Conservation (phyloP, 2,113 vertebrate genomes). For the Phaetusa simplex region DNA sequence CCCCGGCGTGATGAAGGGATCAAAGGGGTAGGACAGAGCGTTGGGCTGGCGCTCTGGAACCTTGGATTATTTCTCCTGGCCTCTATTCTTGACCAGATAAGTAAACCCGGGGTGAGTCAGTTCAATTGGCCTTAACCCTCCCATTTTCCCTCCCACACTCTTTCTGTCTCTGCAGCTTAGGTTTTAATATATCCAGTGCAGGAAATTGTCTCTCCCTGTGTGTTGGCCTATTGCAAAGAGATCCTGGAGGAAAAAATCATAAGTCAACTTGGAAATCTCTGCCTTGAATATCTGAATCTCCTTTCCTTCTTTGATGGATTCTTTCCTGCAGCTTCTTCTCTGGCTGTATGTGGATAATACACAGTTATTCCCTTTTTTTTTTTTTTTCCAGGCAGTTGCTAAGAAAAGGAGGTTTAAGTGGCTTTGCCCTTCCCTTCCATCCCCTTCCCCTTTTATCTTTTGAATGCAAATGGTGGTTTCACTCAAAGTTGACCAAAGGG, state of each 20-base stretch:
- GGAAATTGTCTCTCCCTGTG: constrained; percentile 6
- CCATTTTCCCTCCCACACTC: constrained; percentile 37
- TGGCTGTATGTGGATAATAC: neutral
- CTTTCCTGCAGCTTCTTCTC: constrained; percentile 14
- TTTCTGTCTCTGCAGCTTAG: constrained; percentile 23
- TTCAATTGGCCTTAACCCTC: constrained; percentile 17
- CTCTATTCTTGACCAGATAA: constrained; percentile 49
- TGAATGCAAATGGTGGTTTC: neutral
- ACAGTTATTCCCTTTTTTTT: neutral
- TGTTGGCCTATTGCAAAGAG: constrained; percentile 28
- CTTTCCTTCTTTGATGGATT: constrained; percentile 31
- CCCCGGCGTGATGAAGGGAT: neutral
- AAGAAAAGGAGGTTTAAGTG: neutral
- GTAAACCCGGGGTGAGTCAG: constrained; percentile 22
- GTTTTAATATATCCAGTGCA: constrained; percentile 35
- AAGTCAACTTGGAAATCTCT: constrained; percentile 22
- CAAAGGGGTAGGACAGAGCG: neutral
- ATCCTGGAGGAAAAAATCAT: constrained; percentile 33
- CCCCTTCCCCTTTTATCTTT: neutral
- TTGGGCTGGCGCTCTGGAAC: constrained; percentile 13
- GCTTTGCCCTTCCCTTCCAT: neutral
- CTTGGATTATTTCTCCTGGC: constrained; percentile 1
- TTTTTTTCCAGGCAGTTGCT: neutral
- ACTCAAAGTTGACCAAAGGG: neutral
- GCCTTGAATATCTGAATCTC: constrained; percentile 28